Conservation (phyloP, 2,113 vertebrate species). For the Pelecanus crispus region DNA sequence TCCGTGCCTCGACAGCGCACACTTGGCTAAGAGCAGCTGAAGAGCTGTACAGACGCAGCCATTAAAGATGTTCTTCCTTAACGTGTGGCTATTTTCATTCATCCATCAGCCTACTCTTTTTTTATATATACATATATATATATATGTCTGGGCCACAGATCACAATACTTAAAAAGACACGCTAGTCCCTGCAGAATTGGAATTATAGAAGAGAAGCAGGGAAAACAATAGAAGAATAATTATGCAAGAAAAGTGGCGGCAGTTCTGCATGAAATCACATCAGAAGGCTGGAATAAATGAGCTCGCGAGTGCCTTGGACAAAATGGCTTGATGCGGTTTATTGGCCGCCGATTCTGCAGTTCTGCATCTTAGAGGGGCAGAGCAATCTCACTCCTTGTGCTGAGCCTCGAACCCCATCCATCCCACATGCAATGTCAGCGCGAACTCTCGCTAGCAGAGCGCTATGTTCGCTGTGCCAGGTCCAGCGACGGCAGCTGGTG, state of each 20-base stretch:
- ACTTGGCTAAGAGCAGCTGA: neutral
- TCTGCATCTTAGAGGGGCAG: neutral
- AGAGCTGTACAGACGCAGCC: neutral
- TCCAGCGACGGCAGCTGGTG: neutral
- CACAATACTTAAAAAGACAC: neutral
- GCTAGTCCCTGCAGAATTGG: neutral
- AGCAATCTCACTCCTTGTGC: neutral
- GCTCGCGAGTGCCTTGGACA: neutral
- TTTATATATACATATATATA: neutral
- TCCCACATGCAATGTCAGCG: neutral
- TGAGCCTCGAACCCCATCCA: accelerated
- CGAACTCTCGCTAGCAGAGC: neutral
- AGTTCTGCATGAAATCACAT: neutral
- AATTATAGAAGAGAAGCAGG: neutral
- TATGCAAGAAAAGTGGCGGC: neutral
- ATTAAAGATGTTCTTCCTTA: too few relatives aligned
- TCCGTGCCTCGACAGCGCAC: accelerated
- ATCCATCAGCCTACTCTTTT: neutral
- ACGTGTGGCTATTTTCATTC: neutral
- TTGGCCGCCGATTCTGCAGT: neutral
- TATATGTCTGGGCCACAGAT: too few relatives aligned
- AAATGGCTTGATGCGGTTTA: too few relatives aligned
- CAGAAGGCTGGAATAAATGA: neutral
- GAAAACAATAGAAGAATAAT: neutral
- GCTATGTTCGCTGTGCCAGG: accelerated